phyloP scores from a whole-genome alignment of 2,113 vertebrate genomes.

The Mastomys natalensis region DNA sequence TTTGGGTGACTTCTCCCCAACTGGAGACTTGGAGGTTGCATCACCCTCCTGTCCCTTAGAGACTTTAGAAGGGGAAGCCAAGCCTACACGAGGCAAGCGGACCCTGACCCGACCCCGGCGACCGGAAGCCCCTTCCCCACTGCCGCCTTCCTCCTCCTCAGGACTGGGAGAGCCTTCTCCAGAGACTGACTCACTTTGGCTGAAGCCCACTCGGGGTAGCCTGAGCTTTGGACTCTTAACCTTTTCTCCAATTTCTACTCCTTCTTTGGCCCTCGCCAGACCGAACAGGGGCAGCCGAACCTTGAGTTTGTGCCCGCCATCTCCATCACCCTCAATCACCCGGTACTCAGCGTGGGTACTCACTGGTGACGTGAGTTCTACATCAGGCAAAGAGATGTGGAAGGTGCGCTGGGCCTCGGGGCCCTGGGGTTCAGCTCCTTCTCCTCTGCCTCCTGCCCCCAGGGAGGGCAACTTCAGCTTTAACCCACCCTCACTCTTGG shows the following conservation, averaged over 20 bases:
- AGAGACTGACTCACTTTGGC: not conserved
- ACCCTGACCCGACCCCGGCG: slow-evolving; percentile 86
- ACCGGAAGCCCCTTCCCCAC: slow-evolving; percentile 58
- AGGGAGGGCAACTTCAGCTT: slow-evolving; percentile 80
- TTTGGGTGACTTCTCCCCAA: slow-evolving; percentile 86
- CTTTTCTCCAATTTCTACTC: slow-evolving; percentile 76
- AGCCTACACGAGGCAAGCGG: slow-evolving; percentile 88
- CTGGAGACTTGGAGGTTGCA: slow-evolving; percentile 75
- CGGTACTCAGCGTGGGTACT: slow-evolving; percentile 77
- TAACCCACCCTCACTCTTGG: slow-evolving; percentile 66
- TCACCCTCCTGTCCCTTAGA: slow-evolving; percentile 84
- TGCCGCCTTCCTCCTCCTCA: slow-evolving; percentile 54
- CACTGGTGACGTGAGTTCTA: slow-evolving; percentile 83
- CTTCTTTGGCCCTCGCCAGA: slow-evolving; percentile 84
- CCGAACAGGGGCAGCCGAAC: slow-evolving; percentile 90
- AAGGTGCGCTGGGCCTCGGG: slow-evolving; percentile 58
- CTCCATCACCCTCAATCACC: slow-evolving; percentile 50
- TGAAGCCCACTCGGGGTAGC: slow-evolving; percentile 88
- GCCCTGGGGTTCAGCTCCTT: not conserved
- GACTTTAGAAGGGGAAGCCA: slow-evolving; percentile 88
- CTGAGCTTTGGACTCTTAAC: slow-evolving; percentile 84
- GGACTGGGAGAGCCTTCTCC: slow-evolving; percentile 71
- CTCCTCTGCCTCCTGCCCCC: not conserved
- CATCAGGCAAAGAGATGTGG: slow-evolving; percentile 74
- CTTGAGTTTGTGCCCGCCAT: slow-evolving; percentile 79